Conservation (phyloP, 2,113 vertebrate species). For the Protobothrops flavoviridis region DNA sequence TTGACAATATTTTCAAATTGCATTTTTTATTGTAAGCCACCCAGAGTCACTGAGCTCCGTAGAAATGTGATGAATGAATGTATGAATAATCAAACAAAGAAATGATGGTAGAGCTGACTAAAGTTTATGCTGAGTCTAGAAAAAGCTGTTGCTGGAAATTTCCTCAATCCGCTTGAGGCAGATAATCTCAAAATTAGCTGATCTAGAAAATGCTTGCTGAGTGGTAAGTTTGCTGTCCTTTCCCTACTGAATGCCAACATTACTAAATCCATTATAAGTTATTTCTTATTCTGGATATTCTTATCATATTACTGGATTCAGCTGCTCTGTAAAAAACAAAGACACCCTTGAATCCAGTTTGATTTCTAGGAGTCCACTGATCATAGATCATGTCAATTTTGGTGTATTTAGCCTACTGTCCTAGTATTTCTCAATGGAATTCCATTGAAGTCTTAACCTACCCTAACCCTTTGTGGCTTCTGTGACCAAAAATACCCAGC, state of each 20-base stretch:
- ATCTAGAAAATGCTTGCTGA: slow-evolving; percentile 98
- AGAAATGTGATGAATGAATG: too few relatives aligned
- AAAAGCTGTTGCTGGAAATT: slow-evolving; percentile 80
- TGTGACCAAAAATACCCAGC: background rate
- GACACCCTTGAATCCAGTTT: background rate
- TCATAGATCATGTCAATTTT: background rate
- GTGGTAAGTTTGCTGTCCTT: slow-evolving; percentile 81
- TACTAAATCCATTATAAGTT: background rate
- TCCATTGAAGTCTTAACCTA: background rate
- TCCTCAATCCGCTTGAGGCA: slow-evolving; percentile 92
- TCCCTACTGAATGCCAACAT: slow-evolving; percentile 13
- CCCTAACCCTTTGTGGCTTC: background rate
- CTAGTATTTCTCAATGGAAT: background rate
- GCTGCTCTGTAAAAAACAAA: background rate
- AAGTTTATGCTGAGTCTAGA: slow-evolving; percentile 66
- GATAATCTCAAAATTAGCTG: slow-evolving; percentile 94
- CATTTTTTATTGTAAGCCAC: background rate
- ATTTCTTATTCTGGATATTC: background rate
- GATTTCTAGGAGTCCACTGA: background rate
- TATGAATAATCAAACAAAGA: background rate
- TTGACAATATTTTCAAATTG: slow-evolving; percentile 12
- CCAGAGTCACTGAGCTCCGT: too few relatives aligned
- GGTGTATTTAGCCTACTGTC: background rate
- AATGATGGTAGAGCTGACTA: slow-evolving; percentile 54
- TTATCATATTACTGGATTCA: background rate